Percentiles rank a stretch among this genome's conserved stretches.
phyloP scores from a whole-genome alignment of 2,888 invertebrate species.

The Ischnus inquisitorius region DNA sequence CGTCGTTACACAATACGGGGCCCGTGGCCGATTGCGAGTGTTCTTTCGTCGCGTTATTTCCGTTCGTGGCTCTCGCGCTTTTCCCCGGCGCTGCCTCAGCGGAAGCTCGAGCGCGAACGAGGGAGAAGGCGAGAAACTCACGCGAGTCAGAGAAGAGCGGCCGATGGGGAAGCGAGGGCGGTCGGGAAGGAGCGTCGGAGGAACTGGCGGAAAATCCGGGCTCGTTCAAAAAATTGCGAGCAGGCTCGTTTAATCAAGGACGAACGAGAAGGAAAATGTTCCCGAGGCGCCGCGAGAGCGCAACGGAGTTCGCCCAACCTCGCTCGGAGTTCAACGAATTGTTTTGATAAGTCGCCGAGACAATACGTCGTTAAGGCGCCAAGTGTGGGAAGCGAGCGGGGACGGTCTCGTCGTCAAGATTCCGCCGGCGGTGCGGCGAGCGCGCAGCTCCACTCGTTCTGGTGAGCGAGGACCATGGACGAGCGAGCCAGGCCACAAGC shows the following conservation, averaged over 20 bases:
- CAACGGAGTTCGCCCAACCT: slow-evolving; percentile 56
- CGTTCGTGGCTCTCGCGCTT: slow-evolving; percentile 17
- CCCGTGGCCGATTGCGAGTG: slow-evolving; percentile 19
- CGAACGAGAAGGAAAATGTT: slow-evolving; percentile 73
- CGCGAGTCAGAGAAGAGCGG: neutral
- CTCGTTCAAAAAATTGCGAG: slow-evolving; percentile 69
- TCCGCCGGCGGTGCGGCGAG: slow-evolving; percentile 55
- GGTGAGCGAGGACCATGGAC: slow-evolving; percentile 41
- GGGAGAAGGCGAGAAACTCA: slow-evolving; percentile 9
- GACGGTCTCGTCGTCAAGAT: slow-evolving; percentile 40
- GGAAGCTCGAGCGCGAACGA: neutral
- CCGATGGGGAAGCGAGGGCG: neutral
- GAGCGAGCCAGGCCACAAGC: slow-evolving; percentile 62
- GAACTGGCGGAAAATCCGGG: slow-evolving; percentile 57
- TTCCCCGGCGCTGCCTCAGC: neutral
- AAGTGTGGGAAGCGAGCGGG: slow-evolving; percentile 67
- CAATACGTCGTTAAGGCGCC: slow-evolving; percentile 85
- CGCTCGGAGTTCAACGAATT: slow-evolving; percentile 80
- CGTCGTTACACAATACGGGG: neutral
- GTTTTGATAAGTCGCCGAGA: slow-evolving; percentile 84
- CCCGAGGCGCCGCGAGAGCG: slow-evolving; percentile 62
- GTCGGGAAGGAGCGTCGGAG: slow-evolving; percentile 8
- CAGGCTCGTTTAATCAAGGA: slow-evolving; percentile 78
- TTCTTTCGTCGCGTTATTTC: slow-evolving; percentile 35
- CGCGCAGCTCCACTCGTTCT: slow-evolving; percentile 61